Conservation (phyloP, 2,113 vertebrate genomes). For the Melierax canorus region DNA sequence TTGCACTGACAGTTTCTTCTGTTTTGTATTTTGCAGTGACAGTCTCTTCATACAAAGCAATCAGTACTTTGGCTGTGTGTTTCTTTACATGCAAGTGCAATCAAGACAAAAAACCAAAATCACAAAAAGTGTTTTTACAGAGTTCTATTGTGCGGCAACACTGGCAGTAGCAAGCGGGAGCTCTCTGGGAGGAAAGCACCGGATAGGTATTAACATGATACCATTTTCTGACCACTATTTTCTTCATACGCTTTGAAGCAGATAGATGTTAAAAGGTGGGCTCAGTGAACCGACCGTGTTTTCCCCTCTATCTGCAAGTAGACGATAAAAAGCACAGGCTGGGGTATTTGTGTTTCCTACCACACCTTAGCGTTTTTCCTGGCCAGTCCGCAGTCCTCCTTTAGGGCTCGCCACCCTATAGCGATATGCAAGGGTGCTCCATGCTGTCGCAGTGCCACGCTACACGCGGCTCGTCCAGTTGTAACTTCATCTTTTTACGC, state of each 20-base stretch:
- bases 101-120: background rate
- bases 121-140: background rate
- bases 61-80: background rate
- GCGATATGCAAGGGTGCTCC: background rate
- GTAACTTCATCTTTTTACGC: background rate
- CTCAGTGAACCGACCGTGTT: background rate
- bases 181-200: background rate
- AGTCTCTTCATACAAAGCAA: background rate
- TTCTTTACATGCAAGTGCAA: background rate
- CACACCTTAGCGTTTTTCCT: background rate
- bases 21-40: background rate
- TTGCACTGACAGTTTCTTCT: background rate
- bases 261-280: background rate
- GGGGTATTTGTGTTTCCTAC: background rate
- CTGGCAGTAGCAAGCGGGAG: background rate
- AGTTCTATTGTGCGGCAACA: background rate
- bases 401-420: background rate
- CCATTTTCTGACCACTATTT: background rate
- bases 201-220: background rate
- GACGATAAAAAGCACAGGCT: background rate
- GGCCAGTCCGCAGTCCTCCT: background rate
- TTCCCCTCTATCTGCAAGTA: background rate
- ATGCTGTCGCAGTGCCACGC: background rate
- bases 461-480: background rate
- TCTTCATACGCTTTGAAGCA: background rate